Percentiles rank a stretch among this genome's conserved stretches.
These are phyloP conservation scores for Camarhynchus parvulus DNA, from an alignment of 2,113 vertebrate genomes.

Conservation along the genomic window DNA sequence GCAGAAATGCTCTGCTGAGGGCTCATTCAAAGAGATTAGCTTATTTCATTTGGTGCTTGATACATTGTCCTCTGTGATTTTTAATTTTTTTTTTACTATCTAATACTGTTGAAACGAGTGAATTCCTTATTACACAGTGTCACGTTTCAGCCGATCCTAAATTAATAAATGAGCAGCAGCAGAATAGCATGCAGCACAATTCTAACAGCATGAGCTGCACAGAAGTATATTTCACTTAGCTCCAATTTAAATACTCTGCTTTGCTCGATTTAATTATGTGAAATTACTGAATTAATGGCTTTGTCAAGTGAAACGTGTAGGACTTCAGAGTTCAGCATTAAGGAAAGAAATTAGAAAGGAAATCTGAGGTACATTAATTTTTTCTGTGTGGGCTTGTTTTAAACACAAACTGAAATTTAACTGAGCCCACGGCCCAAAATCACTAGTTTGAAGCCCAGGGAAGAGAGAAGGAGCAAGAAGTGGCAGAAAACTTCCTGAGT, in stretches of 20 bases:
- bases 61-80: background rate
- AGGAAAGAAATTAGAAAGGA: constrained; percentile 24
- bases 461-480: background rate
- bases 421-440: background rate
- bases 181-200: constrained; percentile 61
- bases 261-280: constrained; percentile 66
- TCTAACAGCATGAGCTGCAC: constrained; percentile 59
- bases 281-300: constrained; percentile 71
- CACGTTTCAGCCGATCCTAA: constrained; percentile 21
- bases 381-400: background rate
- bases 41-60: background rate
- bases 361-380: constrained; percentile 10
- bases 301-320: constrained; percentile 58
- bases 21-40: constrained; percentile 18
- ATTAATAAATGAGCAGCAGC: constrained; percentile 67
- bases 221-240: constrained; percentile 70
- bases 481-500: background rate
- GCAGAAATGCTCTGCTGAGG: constrained; percentile 40
- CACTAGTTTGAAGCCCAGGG: background rate
- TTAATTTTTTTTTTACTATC: background rate
- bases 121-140: background rate
- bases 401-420: background rate
- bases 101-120: background rate
- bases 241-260: constrained; percentile 63
- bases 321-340: constrained; percentile 36